Base-by-base conservation (phyloP, 2,797 vertebrate genomes). In the Avahi laniger region DNA sequence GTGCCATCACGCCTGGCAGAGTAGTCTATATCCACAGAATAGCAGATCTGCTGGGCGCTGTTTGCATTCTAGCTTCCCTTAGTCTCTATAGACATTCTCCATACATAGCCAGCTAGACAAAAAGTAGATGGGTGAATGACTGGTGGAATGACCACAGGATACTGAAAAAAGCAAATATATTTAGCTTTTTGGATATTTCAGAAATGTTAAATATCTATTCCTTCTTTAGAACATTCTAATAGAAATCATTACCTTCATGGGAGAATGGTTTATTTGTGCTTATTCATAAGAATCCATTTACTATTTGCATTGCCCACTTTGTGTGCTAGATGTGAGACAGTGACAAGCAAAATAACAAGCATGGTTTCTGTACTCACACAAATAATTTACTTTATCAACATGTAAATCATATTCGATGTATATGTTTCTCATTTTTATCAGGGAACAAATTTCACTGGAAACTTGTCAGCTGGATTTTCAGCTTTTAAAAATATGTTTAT, bases 171-270 rank as follows among this genome's bases (percentile, higher is more conserved):
- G 61, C 63, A 89, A 59, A 28, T 54, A 13, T n/a, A 52, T 26
- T 89, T 59, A 84, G 65, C 35, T 92, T 38, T 93, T 54, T 70
- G 46, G 38, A 26, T 75, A 24, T 81, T 82, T 93, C 38, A 69
- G 69, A 95, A 92, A 46, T 69, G 48, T 72, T 48, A 88, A 93
- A 33, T 10, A 69, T 33, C 4, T 41, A 89, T 83, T 61, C 12
- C 41, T 89, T 75, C 86, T 93, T 90, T 85, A 52, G 65, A 57
- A 38, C 7, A 43, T 92, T 95, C 38, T 89, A 30, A 14, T 86
- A 85, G 61, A 86, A 92, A 65, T 41, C 46, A 61, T 30, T 63
- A 54, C 24, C 33, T 92, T 85, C n/a, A 4, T 17, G 50, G 92
- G 59, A 81, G 30, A 65, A 26, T 7, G n/a, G 7, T 76, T 69